Percentiles rank a stretch among this genome's conserved stretches.
phyloP scores from a whole-genome alignment of 2,797 vertebrate genomes.

The Enteromius treurensis region DNA sequence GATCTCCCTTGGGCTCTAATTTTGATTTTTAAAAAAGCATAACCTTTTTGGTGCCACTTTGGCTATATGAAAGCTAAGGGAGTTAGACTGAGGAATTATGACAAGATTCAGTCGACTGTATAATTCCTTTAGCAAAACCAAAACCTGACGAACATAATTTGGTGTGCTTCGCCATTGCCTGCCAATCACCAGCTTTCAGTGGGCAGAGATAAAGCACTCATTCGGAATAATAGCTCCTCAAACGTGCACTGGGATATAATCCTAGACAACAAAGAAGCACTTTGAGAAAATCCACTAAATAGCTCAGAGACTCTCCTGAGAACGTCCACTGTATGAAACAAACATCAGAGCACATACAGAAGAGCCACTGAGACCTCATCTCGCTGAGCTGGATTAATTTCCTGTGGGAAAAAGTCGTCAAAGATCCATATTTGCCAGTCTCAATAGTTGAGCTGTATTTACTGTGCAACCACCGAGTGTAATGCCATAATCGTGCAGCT shows the following conservation, averaged over 20 bases:
- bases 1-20: neutral
- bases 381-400: slow-evolving; percentile 61
- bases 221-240: slow-evolving; percentile 45
- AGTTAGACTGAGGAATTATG: neutral
- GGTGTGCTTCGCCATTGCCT: neutral
- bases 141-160: slow-evolving; percentile 30
- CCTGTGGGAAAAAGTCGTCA: slow-evolving; percentile 68
- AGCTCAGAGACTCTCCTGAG: slow-evolving; percentile 35
- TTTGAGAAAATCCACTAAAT: slow-evolving; percentile 47
- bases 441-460: slow-evolving; percentile 68
- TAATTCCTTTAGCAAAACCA: neutral
- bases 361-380: slow-evolving; percentile 42
- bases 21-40: neutral
- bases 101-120: neutral
- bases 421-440: slow-evolving; percentile 60
- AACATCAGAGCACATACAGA: slow-evolving; percentile 44
- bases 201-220: slow-evolving; percentile 23
- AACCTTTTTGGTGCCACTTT: neutral
- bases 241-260: slow-evolving; percentile 39
- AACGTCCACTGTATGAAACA: slow-evolving; percentile 39
- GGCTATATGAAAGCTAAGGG: neutral
- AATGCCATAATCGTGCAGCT: slow-evolving; percentile 77
- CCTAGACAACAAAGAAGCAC: slow-evolving; percentile 37
- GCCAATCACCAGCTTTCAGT: slow-evolving; percentile 29
- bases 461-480: slow-evolving; percentile 73